Evolutionary conservation across 2,888 invertebrate genomes (phyloP).

Genomic region (Melinaea marsaeus): DNA sequence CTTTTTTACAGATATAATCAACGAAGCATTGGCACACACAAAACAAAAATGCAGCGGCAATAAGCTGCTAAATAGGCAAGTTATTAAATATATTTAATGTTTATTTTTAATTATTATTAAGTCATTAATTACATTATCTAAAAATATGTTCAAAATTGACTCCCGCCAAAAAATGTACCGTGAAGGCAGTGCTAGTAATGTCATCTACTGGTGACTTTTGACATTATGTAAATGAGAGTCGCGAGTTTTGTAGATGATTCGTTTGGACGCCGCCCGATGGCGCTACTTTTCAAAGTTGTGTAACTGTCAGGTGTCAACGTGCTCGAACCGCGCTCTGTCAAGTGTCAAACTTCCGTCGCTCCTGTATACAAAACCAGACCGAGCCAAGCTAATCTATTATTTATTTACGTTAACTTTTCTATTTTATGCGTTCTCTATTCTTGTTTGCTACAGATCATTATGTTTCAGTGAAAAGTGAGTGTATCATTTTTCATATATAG

Average conservation of each 20-base stretch:
- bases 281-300: constrained; percentile 42
- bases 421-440: constrained; percentile 50
- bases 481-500: constrained; percentile 44
- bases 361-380: constrained; percentile 68
- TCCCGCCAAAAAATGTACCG: constrained; percentile 23
- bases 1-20: constrained; percentile 49
- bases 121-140: neutral
- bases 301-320: constrained; percentile 38
- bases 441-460: constrained; percentile 41
- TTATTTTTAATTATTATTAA: neutral
- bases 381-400: constrained; percentile 74
- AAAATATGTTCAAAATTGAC: neutral
- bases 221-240: constrained; percentile 52
- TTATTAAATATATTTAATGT: no score
- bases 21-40: constrained; percentile 35
- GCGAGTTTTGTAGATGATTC: constrained; percentile 23
- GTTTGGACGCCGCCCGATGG: constrained; percentile 51
- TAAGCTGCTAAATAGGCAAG: constrained; percentile 70
- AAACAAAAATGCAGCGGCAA: constrained; percentile 67
- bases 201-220: constrained; percentile 49
- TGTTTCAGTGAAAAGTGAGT: constrained; percentile 52
- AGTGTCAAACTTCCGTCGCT: constrained; percentile 45
- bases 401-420: constrained; percentile 64
- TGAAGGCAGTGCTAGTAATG: constrained; percentile 31
- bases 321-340: constrained; percentile 39